Evolutionary conservation across 2,888 invertebrate genomes (phyloP).

Genomic region (Nymphalis c-album): DNA sequence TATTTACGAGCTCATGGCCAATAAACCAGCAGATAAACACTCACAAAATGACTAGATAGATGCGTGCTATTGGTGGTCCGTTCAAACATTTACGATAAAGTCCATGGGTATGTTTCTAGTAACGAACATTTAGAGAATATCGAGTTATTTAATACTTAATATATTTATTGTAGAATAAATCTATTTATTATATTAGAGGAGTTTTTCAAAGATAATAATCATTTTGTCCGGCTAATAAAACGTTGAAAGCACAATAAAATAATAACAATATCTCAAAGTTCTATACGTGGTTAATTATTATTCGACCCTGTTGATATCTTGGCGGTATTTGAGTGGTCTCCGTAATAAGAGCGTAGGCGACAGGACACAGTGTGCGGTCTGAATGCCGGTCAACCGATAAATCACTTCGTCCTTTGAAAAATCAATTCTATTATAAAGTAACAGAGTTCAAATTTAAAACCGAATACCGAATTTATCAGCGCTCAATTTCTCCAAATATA

Average conservation of each 20-base stretch:
- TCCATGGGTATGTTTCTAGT: background rate
- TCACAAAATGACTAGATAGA: conserved; percentile 38
- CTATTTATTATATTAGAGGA: too few relatives aligned
- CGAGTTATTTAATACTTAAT: too few relatives aligned
- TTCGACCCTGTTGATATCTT: conserved; percentile 51
- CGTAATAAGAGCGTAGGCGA: conserved; percentile 68
- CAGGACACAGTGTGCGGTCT: conserved; percentile 69
- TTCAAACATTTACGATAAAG: conserved; percentile 8
- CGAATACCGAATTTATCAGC: conserved; percentile 39
- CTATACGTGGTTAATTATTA: conserved; percentile 55
- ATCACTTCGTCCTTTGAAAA: conserved; percentile 43
- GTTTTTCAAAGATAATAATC: too few relatives aligned
- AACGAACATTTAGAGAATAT: background rate
- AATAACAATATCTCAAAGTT: conserved; percentile 37
- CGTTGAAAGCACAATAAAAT: conserved; percentile 26
- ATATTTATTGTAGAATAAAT: too few relatives aligned
- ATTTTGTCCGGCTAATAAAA: conserved; percentile 1
- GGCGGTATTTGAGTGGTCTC: conserved; percentile 48
- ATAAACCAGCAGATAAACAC: conserved; percentile 42
- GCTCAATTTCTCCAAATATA: conserved; percentile 46
- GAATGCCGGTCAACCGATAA: conserved; percentile 56
- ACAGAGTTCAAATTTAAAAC: conserved; percentile 44
- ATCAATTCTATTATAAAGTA: conserved; percentile 35
- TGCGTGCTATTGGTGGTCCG: conserved; percentile 38
- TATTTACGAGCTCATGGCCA: conserved; percentile 36